Conservation (phyloP, 2,797 vertebrate genomes). For the Phalloptychus januarius region DNA sequence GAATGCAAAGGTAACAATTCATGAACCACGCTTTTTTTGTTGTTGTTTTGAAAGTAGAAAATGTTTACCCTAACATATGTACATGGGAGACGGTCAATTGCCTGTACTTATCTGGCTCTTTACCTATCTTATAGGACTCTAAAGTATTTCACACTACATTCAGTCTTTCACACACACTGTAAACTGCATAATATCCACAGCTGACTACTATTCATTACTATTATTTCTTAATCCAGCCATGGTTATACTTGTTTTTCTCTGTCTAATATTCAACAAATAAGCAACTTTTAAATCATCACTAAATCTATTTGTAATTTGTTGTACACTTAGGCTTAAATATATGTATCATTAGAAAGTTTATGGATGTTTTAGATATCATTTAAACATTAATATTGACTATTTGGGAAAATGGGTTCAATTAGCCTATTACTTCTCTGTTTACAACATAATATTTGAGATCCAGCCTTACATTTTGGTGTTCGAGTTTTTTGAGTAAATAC, state of each 20-base stretch:
- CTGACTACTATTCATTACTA: too few species aligned
- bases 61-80: not conserved
- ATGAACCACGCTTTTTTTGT: too few species aligned
- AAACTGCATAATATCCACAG: too few species aligned
- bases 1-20: not conserved
- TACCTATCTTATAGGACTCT: too few species aligned
- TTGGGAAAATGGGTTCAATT: not conserved
- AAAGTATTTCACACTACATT: too few species aligned
- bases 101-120: too few species aligned
- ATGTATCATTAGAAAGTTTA: too few species aligned
- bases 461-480: not conserved
- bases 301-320: not conserved
- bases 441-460: not conserved
- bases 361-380: not conserved
- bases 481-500: not conserved
- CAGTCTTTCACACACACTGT: too few species aligned
- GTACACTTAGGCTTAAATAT: not conserved
- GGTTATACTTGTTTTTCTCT: too few species aligned
- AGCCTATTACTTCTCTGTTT: not conserved
- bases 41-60: not conserved
- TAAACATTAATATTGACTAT: not conserved
- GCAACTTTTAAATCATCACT: not conserved
- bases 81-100: not conserved
- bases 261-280: too few species aligned
- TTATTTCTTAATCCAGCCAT: too few species aligned